Percentiles rank a stretch among this genome's conserved stretches.
phyloP scores from a whole-genome alignment of 2,888 invertebrate species.

The Actias luna region DNA sequence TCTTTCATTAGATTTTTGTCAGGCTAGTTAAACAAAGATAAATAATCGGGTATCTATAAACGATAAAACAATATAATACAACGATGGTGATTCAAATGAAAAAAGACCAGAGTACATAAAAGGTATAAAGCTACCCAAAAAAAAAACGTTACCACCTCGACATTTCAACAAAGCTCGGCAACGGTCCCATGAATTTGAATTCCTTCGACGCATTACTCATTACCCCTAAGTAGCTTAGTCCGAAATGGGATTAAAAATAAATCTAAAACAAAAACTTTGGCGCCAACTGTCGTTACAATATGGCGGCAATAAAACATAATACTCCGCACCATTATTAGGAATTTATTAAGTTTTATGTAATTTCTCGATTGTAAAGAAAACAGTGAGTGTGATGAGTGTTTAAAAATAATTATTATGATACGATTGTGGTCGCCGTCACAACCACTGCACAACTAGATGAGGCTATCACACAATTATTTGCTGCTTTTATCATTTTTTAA shows the following conservation, averaged over 20 bases:
- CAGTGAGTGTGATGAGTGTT: constrained; percentile 16
- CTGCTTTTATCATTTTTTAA: constrained; percentile 32
- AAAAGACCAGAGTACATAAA: neutral
- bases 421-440: constrained; percentile 22
- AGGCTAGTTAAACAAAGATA: neutral
- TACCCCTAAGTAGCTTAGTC: constrained; percentile 49
- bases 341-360: constrained; percentile 27
- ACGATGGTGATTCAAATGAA: neutral
- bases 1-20: neutral
- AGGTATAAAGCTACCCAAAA: neutral
- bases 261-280: constrained; percentile 54
- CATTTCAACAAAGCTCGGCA: neutral
- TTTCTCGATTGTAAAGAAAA: constrained; percentile 17
- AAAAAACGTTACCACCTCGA: neutral
- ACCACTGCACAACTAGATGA: constrained; percentile 26
- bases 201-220: constrained; percentile 64
- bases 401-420: constrained; percentile 15
- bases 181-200: constrained; percentile 11
- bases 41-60: neutral
- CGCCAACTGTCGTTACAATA: constrained; percentile 51
- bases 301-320: constrained; percentile 38
- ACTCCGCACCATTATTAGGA: constrained; percentile 28
- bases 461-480: constrained; percentile 43
- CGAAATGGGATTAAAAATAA: constrained; percentile 66
- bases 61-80: constrained; percentile 8